Evolutionary conservation across 2,113 vertebrate species (phyloP).

Genomic region (Oncorhynchus nerka): DNA sequence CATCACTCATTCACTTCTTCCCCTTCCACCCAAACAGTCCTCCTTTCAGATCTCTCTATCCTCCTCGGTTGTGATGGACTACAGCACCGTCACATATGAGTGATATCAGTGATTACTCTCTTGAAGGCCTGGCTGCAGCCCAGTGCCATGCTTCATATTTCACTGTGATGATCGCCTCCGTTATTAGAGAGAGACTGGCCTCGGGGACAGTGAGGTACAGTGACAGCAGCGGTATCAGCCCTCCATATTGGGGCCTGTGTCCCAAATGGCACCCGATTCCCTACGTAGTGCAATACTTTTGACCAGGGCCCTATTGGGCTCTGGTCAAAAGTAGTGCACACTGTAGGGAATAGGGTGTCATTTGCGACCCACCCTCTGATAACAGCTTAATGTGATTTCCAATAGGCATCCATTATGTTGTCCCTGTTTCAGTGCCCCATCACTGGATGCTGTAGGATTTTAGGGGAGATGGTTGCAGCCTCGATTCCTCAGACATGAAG

Average conservation of each 20-base stretch:
- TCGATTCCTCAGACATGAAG: background rate
- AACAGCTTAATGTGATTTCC: background rate
- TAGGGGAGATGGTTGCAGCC: background rate
- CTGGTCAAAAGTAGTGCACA: too few species aligned
- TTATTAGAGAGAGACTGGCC: conserved; percentile 15
- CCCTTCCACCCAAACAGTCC: background rate
- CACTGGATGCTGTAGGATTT: background rate
- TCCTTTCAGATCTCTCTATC: conserved; percentile 7
- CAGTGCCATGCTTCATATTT: conserved; percentile 8
- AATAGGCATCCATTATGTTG: conserved; percentile 26
- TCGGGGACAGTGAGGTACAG: background rate
- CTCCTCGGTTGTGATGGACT: background rate
- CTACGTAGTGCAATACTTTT: too few species aligned
- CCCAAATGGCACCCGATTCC: too few species aligned
- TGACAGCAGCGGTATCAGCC: conserved; percentile 7
- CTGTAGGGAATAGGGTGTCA: too few species aligned
- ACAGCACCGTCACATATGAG: conserved; percentile 2
- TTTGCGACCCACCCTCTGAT: too few species aligned
- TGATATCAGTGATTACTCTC: conserved; percentile 16
- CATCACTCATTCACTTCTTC: background rate
- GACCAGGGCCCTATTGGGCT: too few species aligned
- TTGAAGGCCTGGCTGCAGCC: background rate
- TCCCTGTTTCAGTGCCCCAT: conserved; percentile 9
- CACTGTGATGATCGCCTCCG: conserved; percentile 10
- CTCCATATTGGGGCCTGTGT: background rate